A percentile compares a stretch with the other conserved stretches of the same genome.
phyloP scores from a whole-genome alignment of 2,113 vertebrate species.

The Tiliqua scincoides region DNA sequence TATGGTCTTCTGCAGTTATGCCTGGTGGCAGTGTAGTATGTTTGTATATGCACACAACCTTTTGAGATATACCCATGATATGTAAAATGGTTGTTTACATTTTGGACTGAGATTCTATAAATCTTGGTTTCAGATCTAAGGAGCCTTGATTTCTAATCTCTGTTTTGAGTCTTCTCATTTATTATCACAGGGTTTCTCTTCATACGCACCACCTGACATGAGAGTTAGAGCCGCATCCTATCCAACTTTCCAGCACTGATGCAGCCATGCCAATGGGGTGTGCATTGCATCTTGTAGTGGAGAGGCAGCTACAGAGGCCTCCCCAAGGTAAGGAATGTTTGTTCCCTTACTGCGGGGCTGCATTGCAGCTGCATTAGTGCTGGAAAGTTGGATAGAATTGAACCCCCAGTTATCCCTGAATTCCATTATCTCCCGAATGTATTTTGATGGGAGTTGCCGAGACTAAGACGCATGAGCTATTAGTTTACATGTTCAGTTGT shows the following conservation, averaged over 20 bases:
- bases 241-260: too few species aligned
- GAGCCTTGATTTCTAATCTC: background rate
- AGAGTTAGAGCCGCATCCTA: too few species aligned
- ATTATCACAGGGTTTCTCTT: background rate
- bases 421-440: background rate
- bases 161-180: background rate
- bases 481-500: background rate
- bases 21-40: background rate
- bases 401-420: too few species aligned
- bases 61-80: background rate
- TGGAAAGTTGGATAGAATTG: too few species aligned
- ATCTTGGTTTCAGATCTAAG: background rate
- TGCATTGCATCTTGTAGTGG: too few species aligned
- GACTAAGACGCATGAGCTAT: background rate
- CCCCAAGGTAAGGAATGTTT: too few species aligned
- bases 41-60: background rate
- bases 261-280: too few species aligned
- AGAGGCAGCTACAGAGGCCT: too few species aligned
- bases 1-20: slow-evolving; percentile 32
- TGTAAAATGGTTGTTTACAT: background rate
- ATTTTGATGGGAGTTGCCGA: background rate
- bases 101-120: background rate
- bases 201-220: too few species aligned
- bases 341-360: too few species aligned
- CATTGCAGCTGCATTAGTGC: too few species aligned